Evolutionary conservation across 37 sponge, comb jelly and placozoan species (phyloP), one percentile per base, ranked within the genome.

Genomic region (Corticium candelabrum): DNA sequence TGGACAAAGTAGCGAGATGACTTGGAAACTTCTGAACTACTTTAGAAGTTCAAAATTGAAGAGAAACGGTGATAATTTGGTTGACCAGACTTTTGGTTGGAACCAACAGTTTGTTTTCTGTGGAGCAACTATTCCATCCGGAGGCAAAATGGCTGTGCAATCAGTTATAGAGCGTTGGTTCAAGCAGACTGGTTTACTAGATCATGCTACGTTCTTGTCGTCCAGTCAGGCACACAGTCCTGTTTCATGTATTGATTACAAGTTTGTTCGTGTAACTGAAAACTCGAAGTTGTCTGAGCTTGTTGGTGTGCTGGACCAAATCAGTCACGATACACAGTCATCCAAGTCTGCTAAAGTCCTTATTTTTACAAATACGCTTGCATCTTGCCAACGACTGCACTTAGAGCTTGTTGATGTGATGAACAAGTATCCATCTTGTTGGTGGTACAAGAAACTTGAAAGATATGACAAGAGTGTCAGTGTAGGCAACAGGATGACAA

Each of bases 21-120:
- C 86, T 4, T 84, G 85, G 88, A 41, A 71, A 0, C 72, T 90
- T 3, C 75, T 93, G 68, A 70, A 83, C 74, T 29, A 5, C 4
- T n/a, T n/a, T n/a, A n/a, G n/a, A n/a, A n/a, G n/a, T n/a, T n/a
- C n/a, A n/a, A n/a, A n/a, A n/a, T 81, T 2, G 68, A 81, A 70
- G 68, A 62, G 34, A 29, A 68, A 5, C 3, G 82, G 7, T 21
- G 36, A 2, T 31, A 3, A 37, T 39, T 38, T 11, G 37, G 15
- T 40, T 0, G 62, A 0, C 31, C 35, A 2, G 40, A 40, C 1
- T 2, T n/a, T n/a, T n/a, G n/a, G n/a, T n/a, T n/a, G n/a, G n/a
- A n/a, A n/a, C n/a, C 11, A 50, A 21, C 62, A 50, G 62, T 50
- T 50, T 50, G 62, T 50, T 50, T 50, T 50, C 62, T 50, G 62